A percentile compares a stretch with the other conserved stretches of the same genome.
Evolutionary conservation across 1,140 invertebrate species (phyloP).

Genomic region (Pachypeltis micranthus): DNA sequence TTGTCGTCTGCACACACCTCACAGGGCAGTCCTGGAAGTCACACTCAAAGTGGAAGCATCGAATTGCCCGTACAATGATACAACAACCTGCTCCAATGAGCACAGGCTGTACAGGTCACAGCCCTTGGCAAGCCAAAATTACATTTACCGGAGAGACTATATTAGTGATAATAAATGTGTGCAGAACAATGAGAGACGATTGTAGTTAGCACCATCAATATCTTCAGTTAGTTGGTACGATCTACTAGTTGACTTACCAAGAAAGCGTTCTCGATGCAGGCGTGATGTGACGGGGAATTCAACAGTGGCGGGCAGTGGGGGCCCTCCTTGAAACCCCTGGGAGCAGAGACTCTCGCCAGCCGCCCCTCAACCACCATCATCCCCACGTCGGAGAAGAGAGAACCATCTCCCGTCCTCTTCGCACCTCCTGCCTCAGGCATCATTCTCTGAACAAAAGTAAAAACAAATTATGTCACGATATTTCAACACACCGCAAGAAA

Average conservation of each 20-base stretch:
- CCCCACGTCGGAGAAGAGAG: conserved; percentile 24
- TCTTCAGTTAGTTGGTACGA: neutral
- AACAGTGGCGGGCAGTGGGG: conserved; percentile 49
- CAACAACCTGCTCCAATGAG: too few relatives aligned
- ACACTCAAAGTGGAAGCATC: too few relatives aligned
- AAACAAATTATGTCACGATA: neutral
- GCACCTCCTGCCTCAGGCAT: conserved; percentile 14
- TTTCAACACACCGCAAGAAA: too few relatives aligned
- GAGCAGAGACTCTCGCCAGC: conserved; percentile 14
- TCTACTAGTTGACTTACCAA: neutral
- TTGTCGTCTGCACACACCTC: too few relatives aligned
- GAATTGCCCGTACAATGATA: too few relatives aligned
- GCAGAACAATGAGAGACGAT: too few relatives aligned
- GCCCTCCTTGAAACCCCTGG: conserved; percentile 46
- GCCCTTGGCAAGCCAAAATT: too few relatives aligned
- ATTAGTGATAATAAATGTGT: too few relatives aligned
- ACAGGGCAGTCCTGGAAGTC: too few relatives aligned
- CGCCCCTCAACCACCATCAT: conserved; percentile 27
- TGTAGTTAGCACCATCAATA: too few relatives aligned
- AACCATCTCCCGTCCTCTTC: conserved; percentile 19
- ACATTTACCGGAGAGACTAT: too few relatives aligned
- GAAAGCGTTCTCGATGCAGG: conserved; percentile 3
- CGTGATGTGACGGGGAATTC: conserved; percentile 19
- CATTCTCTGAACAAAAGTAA: conserved; percentile 11
- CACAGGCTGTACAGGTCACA: too few relatives aligned